Evolutionary conservation across 2,113 vertebrate species (phyloP).

Genomic region (Saguinus midas): DNA sequence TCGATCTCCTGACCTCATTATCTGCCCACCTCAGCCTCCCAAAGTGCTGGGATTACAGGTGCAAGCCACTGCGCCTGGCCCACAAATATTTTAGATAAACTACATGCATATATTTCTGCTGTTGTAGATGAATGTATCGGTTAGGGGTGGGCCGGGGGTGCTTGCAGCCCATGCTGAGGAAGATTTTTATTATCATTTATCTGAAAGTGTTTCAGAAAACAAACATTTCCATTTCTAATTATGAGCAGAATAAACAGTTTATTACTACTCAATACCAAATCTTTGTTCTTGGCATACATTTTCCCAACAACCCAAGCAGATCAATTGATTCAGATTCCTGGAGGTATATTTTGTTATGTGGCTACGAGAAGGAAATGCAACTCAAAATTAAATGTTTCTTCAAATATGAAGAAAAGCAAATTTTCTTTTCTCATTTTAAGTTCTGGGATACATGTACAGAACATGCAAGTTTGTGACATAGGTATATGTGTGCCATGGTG

Average conservation of each 20-base stretch:
- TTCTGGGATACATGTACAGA: too few relatives aligned
- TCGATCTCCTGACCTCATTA: too few relatives aligned
- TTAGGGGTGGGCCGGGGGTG: too few relatives aligned
- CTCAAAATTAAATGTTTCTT: background rate
- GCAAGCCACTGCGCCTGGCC: accelerated
- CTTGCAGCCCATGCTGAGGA: too few relatives aligned
- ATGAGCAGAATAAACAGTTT: background rate
- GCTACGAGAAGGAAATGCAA: background rate
- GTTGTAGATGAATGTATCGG: accelerated
- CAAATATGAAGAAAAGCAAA: background rate
- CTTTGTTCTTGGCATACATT: background rate
- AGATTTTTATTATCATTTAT: background rate
- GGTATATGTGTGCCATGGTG: too few relatives aligned
- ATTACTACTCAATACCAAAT: background rate
- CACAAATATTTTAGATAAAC: background rate
- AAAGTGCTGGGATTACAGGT: too few relatives aligned
- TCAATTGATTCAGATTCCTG: background rate
- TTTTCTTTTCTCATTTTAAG: background rate
- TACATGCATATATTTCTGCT: background rate
- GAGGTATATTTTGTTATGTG: background rate
- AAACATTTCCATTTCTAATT: background rate
- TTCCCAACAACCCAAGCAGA: background rate
- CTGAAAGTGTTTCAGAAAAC: background rate
- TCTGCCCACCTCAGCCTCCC: too few relatives aligned
- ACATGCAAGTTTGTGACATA: too few relatives aligned